These are phyloP conservation scores for Sula dactylatra DNA, from an alignment of 2,113 vertebrate genomes.

Conservation along the genomic window DNA sequence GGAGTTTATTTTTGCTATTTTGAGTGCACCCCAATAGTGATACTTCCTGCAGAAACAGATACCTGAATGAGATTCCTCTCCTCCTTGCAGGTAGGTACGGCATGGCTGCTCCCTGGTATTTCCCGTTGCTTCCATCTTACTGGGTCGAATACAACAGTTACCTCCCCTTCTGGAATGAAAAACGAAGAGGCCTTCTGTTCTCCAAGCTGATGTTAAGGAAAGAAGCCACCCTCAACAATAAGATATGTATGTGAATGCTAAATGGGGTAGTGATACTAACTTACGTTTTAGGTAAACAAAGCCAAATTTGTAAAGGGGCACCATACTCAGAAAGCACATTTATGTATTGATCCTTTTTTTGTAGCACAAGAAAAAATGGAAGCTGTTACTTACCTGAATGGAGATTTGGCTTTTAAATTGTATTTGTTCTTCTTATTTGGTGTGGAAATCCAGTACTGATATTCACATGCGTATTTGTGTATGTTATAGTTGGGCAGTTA, in stretches of 20 bases:
- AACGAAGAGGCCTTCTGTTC: slow-evolving; percentile 76
- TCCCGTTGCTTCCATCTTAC: slow-evolving; percentile 89
- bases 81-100: slow-evolving; percentile 86
- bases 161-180: slow-evolving; percentile 49
- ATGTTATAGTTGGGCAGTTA: not conserved
- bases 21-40: not conserved
- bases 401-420: not conserved
- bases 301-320: not conserved
- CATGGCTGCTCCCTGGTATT: slow-evolving; percentile 90
- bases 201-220: slow-evolving; percentile 84
- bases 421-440: not conserved
- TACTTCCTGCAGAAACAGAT: not conserved
- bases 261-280: not conserved
- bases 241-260: slow-evolving; percentile 72
- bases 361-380: not conserved
- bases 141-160: slow-evolving; percentile 82
- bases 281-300: not conserved
- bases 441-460: not conserved
- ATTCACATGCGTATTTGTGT: not conserved
- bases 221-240: slow-evolving; percentile 66
- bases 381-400: not conserved
- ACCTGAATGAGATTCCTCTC: not conserved
- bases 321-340: not conserved
- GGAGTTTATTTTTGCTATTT: not conserved
- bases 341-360: not conserved